Conservation (phyloP, 1,140 invertebrate genomes). For the Lanistes nyassanus region DNA sequence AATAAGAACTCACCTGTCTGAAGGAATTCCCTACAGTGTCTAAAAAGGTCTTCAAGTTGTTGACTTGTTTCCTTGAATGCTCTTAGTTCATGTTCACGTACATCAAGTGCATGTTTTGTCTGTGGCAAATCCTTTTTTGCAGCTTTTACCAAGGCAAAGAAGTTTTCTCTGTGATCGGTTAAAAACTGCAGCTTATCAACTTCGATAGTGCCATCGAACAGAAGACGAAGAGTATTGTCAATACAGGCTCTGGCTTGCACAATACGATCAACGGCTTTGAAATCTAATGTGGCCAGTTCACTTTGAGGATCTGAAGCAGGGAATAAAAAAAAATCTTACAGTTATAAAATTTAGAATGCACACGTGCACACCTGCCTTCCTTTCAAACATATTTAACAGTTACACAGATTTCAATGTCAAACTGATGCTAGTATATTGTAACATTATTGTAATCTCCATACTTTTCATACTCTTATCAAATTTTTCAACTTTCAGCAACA, state of each 20-base stretch:
- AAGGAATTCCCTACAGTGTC: neutral
- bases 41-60: neutral
- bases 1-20: neutral
- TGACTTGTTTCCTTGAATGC: neutral
- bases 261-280: neutral
- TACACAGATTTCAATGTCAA: no score
- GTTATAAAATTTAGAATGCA: neutral
- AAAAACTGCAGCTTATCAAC: neutral
- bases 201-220: neutral
- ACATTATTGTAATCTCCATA: no score
- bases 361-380: no score
- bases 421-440: no score
- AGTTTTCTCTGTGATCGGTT: neutral
- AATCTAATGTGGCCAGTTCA: neutral
- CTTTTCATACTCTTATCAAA: no score
- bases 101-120: neutral
- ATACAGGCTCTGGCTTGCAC: neutral
- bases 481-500: no score
- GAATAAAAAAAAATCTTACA: neutral
- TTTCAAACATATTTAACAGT: no score
- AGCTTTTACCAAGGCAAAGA: neutral
- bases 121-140: neutral
- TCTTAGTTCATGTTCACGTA: neutral
- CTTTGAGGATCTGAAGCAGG: neutral
- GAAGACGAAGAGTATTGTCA: neutral